Percentiles rank a stretch among this genome's conserved stretches.
Evolutionary conservation across 2,797 vertebrate genomes (phyloP).

Genomic region (Siniperca obscura): DNA sequence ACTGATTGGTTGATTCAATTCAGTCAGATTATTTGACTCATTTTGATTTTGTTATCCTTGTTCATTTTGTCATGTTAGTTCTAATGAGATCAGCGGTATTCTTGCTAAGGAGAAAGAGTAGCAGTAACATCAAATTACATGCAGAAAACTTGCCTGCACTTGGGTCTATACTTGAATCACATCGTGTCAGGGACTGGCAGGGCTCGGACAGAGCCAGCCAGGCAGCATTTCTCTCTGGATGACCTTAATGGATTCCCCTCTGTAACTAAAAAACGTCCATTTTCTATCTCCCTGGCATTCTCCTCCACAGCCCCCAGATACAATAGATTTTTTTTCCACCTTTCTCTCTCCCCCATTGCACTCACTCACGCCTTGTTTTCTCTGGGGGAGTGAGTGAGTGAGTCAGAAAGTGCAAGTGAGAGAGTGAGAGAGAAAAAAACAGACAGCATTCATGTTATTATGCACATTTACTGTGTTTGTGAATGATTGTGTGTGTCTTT

Average conservation of each 20-base stretch:
- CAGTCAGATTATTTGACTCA: not conserved
- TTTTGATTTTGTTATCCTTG: not conserved
- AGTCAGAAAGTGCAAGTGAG: conserved; percentile 22
- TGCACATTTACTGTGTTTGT: conserved; percentile 4
- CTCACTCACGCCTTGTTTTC: conserved; percentile 49
- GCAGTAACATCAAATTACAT: conserved; percentile 20
- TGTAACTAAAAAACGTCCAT: conserved; percentile 60
- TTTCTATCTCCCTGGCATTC: conserved; percentile 56
- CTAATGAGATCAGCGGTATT: conserved; percentile 15
- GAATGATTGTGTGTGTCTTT: not conserved
- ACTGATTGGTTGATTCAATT: not conserved
- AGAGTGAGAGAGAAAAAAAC: not conserved
- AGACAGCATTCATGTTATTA: not conserved
- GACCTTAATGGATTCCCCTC: conserved; percentile 75
- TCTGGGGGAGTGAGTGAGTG: conserved; percentile 17
- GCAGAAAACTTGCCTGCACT: not conserved
- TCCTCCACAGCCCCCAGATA: conserved; percentile 49
- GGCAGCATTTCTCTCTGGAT: conserved; percentile 44
- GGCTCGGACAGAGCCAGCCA: conserved; percentile 21
- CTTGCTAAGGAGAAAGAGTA: not conserved
- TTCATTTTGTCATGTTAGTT: not conserved
- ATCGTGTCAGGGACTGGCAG: conserved; percentile 21
- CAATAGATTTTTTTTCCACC: conserved; percentile 54
- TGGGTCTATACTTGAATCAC: conserved; percentile 24
- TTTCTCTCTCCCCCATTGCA: conserved; percentile 4